A percentile compares a stretch with the other conserved stretches of the same genome.
phyloP scores from a whole-genome alignment of 2,113 vertebrate genomes.

The rabbit (Oryctolagus cuniculus) region DNA sequence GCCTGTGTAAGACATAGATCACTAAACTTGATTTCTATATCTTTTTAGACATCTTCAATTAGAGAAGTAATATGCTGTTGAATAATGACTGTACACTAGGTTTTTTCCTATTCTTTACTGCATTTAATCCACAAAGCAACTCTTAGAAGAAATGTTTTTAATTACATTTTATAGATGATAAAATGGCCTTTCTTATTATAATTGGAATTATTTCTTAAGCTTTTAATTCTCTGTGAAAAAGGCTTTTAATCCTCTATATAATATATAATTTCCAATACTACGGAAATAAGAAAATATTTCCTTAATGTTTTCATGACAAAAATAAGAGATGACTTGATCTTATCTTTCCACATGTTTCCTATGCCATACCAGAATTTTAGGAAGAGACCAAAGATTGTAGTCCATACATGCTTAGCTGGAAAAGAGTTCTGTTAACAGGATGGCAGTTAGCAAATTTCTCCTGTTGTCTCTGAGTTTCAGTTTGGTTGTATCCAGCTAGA shows the following conservation, averaged over 20 bases:
- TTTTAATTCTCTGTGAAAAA: slow-evolving; percentile 41
- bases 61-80: not conserved
- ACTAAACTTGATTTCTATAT: slow-evolving; percentile 32
- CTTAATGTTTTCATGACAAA: slow-evolving; percentile 45
- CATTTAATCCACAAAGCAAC: slow-evolving; percentile 18
- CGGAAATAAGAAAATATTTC: not conserved
- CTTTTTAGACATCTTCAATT: not conserved
- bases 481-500: not conserved
- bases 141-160: slow-evolving; percentile 6
- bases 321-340: not conserved
- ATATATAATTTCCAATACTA: too few species aligned
- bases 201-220: not conserved
- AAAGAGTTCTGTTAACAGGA: not conserved
- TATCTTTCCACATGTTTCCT: not conserved
- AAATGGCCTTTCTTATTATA: not conserved
- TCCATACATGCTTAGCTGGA: not conserved
- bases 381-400: not conserved
- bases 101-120: not conserved
- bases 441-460: not conserved
- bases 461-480: not conserved
- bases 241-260: not conserved
- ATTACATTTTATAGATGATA: not conserved
- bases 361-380: slow-evolving; percentile 28
- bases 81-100: not conserved
- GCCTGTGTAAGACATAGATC: not conserved